Evolutionary conservation across 2,888 invertebrate species (phyloP), one percentile per base, ranked within the genome.

Genomic region (Apodemia duryi): DNA sequence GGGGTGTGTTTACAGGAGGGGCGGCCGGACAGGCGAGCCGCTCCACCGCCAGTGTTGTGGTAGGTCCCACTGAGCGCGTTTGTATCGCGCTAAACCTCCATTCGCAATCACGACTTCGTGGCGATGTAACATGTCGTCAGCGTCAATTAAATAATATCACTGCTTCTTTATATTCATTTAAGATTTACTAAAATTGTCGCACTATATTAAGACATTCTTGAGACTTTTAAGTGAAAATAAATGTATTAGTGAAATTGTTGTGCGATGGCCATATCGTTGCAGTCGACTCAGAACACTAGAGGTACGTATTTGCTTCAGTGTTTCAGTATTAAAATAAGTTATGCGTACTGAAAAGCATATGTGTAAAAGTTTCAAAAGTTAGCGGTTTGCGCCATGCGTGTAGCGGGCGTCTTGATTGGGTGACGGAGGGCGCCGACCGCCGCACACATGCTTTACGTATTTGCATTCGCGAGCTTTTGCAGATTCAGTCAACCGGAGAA

Each of bases 1-100:
- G 88, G 86, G 88, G 86, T 84, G 88, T 88, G 89, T 90, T 88
- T 87, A 86, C 82, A 71, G 83, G 82, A 84, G 88, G 86, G 86
- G 86, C 82, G 83, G 84, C 82, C 82, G 80, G 81, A 67, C 73
- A 75, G 75, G 74, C 76, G 74, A 74, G 79, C 76, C 78, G 81
- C 77, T 79, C 82, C 80, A 80, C 77, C 78, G 86, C 83, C 88
- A 89, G 94, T 94, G 92, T 94, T 94, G 94, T 93, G 93, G 93
- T 93, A 94, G 94, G 94, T 94, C 93, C 91, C 86, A 80, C 77
- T 73, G 80, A 80, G 84, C 75, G 81, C 81, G 84, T 83, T 78
- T 84, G 86, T 80, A 79, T 76, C 77, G 82, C 80, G 78, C 78
- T 75, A 74, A 66, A 70, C 65, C 72, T 73, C 78, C 85, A 88